phyloP scores from a whole-genome alignment of 2,797 vertebrate species.

The Sebastiscus tertius region DNA sequence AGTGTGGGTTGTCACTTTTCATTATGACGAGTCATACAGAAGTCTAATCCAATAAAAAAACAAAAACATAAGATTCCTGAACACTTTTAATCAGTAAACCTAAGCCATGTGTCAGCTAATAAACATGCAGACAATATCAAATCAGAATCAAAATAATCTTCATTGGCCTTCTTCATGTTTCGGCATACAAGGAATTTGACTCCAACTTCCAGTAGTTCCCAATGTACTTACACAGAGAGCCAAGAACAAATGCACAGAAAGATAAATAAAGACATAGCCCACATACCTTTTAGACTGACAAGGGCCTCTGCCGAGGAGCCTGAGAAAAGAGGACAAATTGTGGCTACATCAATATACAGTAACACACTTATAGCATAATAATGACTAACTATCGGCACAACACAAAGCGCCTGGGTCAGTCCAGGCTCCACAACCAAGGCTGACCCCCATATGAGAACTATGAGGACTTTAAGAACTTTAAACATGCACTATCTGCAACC shows the following conservation, averaged over 20 bases:
- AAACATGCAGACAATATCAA: background rate
- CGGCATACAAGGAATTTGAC: background rate
- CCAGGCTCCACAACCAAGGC: too few species aligned
- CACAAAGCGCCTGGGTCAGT: too few species aligned
- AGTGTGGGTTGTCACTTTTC: background rate
- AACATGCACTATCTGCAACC: too few species aligned
- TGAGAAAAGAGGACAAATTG: slow-evolving; percentile 57
- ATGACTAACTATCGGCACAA: background rate
- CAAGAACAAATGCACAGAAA: slow-evolving; percentile 3
- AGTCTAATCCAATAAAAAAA: background rate
- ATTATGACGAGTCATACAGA: background rate
- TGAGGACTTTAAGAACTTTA: too few species aligned
- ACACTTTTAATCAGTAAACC: background rate
- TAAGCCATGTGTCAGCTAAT: background rate
- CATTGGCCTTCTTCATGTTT: background rate
- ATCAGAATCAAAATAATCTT: background rate
- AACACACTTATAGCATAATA: background rate
- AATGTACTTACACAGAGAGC: background rate
- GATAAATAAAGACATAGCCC: background rate
- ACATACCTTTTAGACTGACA: slow-evolving; percentile 97
- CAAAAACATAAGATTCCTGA: background rate
- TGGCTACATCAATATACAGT: background rate
- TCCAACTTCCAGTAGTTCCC: background rate
- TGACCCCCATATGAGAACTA: too few species aligned
- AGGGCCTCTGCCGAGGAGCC: slow-evolving; percentile 99